Evolutionary conservation across 2,113 vertebrate species (phyloP).

Genomic region (Pycnonotus jocosus): DNA sequence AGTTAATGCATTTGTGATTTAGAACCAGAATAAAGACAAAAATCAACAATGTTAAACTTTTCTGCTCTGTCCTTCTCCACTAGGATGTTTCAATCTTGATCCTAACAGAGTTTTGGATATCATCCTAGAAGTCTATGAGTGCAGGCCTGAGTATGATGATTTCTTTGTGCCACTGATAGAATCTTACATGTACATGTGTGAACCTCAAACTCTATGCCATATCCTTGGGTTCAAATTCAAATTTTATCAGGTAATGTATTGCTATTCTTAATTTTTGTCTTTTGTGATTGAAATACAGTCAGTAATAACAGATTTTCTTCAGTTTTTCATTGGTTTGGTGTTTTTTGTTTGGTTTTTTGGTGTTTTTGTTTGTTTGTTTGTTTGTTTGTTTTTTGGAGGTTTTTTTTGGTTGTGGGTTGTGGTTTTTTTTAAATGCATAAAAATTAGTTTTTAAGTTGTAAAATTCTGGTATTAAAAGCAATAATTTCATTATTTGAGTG

Average conservation of each 20-base stretch:
- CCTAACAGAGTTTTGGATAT: constrained; percentile 99
- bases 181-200: constrained; percentile 96
- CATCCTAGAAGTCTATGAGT: constrained; percentile 95
- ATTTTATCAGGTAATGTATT: constrained; percentile 90
- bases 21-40: background rate
- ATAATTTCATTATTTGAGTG: background rate
- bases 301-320: background rate
- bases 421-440: too few relatives aligned
- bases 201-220: constrained; percentile 97
- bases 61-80: background rate
- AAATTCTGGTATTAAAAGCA: background rate
- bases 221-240: constrained; percentile 99
- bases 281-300: background rate
- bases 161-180: constrained; percentile 96
- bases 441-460: background rate
- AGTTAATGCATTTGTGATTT: background rate
- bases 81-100: constrained; percentile 98
- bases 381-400: background rate
- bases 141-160: constrained; percentile 93
- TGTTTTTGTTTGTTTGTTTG: too few relatives aligned
- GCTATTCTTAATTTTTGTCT: background rate
- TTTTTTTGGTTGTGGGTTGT: too few relatives aligned
- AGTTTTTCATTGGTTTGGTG: background rate
- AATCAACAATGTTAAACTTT: background rate
- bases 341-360: background rate